Percentiles rank a stretch among this genome's conserved stretches.
phyloP scores from a whole-genome alignment of 2,113 vertebrate genomes.

The Myotis davidii region DNA sequence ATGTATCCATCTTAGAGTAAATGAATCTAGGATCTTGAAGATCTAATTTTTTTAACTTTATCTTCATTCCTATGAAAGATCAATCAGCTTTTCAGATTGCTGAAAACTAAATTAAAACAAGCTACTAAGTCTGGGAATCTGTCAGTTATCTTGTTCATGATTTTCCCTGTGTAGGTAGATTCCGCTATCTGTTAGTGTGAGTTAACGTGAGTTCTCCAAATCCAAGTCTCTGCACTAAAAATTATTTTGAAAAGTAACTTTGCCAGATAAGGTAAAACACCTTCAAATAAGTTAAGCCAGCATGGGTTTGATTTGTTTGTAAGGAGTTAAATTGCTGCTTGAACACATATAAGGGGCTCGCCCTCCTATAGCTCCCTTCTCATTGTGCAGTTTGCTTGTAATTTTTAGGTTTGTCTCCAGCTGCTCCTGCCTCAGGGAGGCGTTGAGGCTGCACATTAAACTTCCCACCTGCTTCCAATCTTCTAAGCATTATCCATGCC shows the following conservation, averaged over 20 bases:
- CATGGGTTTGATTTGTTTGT: conserved; percentile 39
- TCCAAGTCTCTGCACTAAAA: conserved; percentile 3
- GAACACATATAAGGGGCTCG: neutral
- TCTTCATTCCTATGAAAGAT: neutral
- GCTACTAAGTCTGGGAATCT: conserved; percentile 21
- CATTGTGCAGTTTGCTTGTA: neutral
- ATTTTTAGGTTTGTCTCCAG: conserved; percentile 37
- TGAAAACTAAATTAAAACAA: neutral
- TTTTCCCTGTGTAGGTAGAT: conserved; percentile 22
- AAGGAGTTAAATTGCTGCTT: neutral
- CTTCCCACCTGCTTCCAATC: conserved; percentile 49
- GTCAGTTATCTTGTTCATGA: conserved; percentile 8
- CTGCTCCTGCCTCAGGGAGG: neutral
- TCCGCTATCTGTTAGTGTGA: neutral
- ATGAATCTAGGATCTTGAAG: conserved; percentile 27
- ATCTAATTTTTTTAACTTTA: conserved; percentile 4
- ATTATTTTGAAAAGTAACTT: conserved; percentile 39
- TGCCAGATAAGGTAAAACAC: conserved; percentile 12
- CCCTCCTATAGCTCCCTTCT: neutral
- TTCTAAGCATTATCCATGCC: conserved; percentile 27
- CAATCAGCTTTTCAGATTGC: conserved; percentile 42
- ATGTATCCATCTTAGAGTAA: neutral
- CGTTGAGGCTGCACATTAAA: neutral
- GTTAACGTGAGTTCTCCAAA: conserved; percentile 26
- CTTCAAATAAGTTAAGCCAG: conserved; percentile 33